Evolutionary conservation across 2,113 vertebrate genomes (phyloP), one percentile per base, ranked within the genome.

Genomic region (Larimichthys polyactis): DNA sequence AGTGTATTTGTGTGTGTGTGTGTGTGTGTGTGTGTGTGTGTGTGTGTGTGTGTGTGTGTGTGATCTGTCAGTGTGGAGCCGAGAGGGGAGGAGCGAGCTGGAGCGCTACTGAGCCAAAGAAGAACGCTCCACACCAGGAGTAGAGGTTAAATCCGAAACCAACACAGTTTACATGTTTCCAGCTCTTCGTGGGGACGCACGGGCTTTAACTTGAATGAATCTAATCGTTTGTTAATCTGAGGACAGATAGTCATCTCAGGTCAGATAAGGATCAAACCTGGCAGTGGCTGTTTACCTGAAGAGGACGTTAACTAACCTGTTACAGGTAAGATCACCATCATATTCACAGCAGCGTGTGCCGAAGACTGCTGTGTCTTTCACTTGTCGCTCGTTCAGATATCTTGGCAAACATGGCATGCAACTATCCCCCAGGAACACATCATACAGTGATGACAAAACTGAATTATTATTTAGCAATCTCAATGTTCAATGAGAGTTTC

Each of bases 71-170:
- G 49, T 15, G 3, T 17, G 55, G 5, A 4, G 72, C 22, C n/a
- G 17, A 3, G 49, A 63, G 70, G 83, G 90, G 87, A 75, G 90
- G 87, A 78, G 81, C 79, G 17, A 84, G 24, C 62, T 0, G 66
- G 0, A 19, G 51, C 67, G 1, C 69, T 1, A 1, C 62, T 11
- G 58, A 71, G 43, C 36, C 11, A 20, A 4, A 22, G 14, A 4
- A 27, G 3, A 65, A 5, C 1, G 5, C 43, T 22, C 32, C 58
- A 20, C 8, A 40, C 54, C 2, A 48, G 27, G 55, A 57, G 70
- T 24, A 2, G 19, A 58, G 78, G 46, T 72, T 51, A 14, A 44
- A 80, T 43, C 58, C 58, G 55, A 74, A 76, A 74, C 49, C 36
- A 11, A 20, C 60, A 1, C 57, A 14, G 5, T 73, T 19, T 2